These are phyloP conservation scores for Hoplostethus mediterraneus DNA, from an alignment of 2,797 vertebrate genomes.

Conservation along the genomic window DNA sequence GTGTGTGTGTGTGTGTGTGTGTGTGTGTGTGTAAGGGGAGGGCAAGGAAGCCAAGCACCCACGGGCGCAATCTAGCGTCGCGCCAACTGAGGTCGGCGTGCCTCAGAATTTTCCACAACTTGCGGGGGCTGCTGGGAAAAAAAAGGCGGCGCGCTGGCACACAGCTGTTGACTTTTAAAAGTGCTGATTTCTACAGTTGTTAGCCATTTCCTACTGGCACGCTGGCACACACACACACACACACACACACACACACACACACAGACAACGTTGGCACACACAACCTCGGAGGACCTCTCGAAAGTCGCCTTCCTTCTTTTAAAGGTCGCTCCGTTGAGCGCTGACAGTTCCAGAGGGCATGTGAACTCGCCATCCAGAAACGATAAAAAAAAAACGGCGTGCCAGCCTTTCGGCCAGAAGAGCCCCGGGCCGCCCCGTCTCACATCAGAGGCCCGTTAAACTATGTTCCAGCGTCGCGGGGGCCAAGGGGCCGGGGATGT, in stretches of 20 bases:
- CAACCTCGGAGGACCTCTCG: conserved; percentile 22
- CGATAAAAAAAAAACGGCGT: conserved; percentile 44
- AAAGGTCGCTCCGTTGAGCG: conserved; percentile 63
- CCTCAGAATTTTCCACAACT: conserved; percentile 64
- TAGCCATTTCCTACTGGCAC: conserved; percentile 68
- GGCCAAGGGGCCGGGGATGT: conserved; percentile 30
- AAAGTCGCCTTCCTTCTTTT: conserved; percentile 56
- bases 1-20: conserved; percentile 12
- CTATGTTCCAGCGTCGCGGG: conserved; percentile 25
- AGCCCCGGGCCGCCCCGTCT: conserved; percentile 35
- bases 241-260: conserved; percentile 16
- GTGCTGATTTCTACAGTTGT: conserved; percentile 71
- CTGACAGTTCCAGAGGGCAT: conserved; percentile 64
- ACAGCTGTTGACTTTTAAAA: conserved; percentile 76
- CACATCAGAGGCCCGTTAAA: conserved; percentile 41
- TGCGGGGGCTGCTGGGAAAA: conserved; percentile 11
- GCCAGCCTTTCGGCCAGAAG: conserved; percentile 26
- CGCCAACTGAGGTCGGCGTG: conserved; percentile 34
- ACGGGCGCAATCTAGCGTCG: conserved; percentile 20
- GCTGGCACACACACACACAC: conserved; percentile 46
- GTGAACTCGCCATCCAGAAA: conserved; percentile 64
- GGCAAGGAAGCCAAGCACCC: conserved; percentile 10
- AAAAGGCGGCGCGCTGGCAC: conserved; percentile 39
- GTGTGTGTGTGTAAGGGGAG: not conserved
- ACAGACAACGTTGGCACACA: not conserved